Evolutionary conservation across 2,797 vertebrate species (phyloP).

Genomic region (Pampus argenteus): DNA sequence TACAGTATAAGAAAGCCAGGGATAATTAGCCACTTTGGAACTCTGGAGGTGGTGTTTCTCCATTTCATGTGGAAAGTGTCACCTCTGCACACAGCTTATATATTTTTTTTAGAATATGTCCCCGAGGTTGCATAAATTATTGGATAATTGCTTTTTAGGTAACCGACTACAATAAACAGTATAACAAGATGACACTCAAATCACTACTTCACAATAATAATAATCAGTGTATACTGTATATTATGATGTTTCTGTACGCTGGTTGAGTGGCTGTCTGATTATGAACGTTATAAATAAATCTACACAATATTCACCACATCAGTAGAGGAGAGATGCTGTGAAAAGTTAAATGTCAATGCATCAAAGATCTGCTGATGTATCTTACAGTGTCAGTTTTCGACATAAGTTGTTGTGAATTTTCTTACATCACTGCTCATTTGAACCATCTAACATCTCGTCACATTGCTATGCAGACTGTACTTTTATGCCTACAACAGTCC

Average conservation of each 20-base stretch:
- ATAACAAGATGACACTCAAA: slow-evolving; percentile 1
- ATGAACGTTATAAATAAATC: background rate
- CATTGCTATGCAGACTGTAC: background rate
- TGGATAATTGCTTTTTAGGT: slow-evolving; percentile 18
- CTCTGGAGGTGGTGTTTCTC: slow-evolving; percentile 49
- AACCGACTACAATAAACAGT: slow-evolving; percentile 9
- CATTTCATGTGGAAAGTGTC: slow-evolving; percentile 48
- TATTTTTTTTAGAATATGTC: background rate
- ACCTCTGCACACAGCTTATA: slow-evolving; percentile 30
- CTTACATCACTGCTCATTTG: slow-evolving; percentile 1
- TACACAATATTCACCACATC: background rate
- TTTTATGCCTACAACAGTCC: background rate
- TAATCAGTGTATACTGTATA: background rate
- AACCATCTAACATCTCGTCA: slow-evolving; percentile 9
- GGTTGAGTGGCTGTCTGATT: background rate
- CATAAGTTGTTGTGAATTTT: slow-evolving; percentile 4
- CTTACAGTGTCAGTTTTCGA: background rate
- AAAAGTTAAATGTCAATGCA: slow-evolving; percentile 17
- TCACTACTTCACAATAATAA: background rate
- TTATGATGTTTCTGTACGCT: background rate
- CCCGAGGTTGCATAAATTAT: slow-evolving; percentile 1
- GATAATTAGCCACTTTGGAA: slow-evolving; percentile 52
- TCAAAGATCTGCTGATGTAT: slow-evolving; percentile 11
- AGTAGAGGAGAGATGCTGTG: background rate
- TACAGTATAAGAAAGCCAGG: slow-evolving; percentile 10